Evolutionary conservation across 1,140 invertebrate species (phyloP), one percentile per base, ranked within the genome.

Genomic region (Episyrphus balteatus): DNA sequence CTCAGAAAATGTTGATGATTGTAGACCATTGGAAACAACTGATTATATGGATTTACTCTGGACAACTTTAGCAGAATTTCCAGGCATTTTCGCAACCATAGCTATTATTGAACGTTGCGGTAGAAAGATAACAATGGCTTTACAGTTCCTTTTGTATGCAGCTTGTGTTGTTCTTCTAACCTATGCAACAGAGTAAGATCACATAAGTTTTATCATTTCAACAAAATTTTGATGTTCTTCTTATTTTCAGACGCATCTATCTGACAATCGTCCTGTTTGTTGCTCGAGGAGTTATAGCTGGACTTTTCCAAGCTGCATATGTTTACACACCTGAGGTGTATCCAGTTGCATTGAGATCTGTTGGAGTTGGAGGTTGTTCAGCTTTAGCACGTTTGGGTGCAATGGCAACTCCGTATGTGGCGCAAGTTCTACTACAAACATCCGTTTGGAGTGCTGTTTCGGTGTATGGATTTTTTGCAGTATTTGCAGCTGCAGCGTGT

Each of bases 21-120:
- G 54, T 56, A 79, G 80, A 48, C 80, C 82, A 39, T 70, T 94
- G 30, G 79, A 82, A 57, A 88, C 86, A 14, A 80, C 82, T 0
- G 92, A 96, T 63, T 97, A 96, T 59, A 86, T 92, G 68, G 89
- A 95, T 70, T 69, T 97, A 9, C 68, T 96, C 15, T 96, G 91
- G 88, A 96, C 92, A 17, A 95, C 92, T 0, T 69, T 96, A 12
- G 90, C 92, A 0, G 92, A 97, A 73, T 97, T 97, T 72, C 93
- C 93, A 33, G 89, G 88, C 81, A 88, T 96, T 50, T 88, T 97
- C 61, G 81, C 90, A 5, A 96, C 93, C 3, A 88, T 93, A 51
- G 84, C 88, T 55, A 79, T 93, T 0, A 92, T 97, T 52, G 92
- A 96, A 64, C 81, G 79, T 58, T 83, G 89, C 61, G 93, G 92